Percentiles rank a stretch among this genome's conserved stretches.
phyloP scores from a whole-genome alignment of 2,113 vertebrate species.

The Nothocercus julius region DNA sequence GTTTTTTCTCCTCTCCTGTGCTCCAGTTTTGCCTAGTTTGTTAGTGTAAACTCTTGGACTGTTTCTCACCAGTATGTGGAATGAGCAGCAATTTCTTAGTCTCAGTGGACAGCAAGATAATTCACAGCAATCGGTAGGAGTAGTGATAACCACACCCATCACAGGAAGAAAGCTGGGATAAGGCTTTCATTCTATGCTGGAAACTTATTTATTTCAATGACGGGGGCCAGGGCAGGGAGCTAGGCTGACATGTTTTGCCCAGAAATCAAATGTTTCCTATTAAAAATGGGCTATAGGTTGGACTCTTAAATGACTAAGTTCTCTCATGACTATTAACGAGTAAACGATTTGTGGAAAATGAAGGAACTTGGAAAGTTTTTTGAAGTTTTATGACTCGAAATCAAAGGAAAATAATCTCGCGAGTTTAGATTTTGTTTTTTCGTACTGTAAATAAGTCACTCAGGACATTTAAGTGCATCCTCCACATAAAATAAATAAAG shows the following conservation, averaged over 20 bases:
- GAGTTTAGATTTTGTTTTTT: neutral
- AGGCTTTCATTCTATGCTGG: conserved; percentile 3
- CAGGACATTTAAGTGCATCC: neutral
- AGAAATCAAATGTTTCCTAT: neutral
- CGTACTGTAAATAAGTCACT: neutral
- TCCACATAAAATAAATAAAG: neutral
- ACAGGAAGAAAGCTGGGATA: conserved; percentile 16
- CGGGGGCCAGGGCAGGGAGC: neutral
- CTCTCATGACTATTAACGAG: neutral
- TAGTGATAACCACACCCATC: conserved; percentile 45
- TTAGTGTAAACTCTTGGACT: neutral
- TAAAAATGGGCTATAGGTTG: neutral
- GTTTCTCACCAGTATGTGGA: neutral
- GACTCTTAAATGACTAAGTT: neutral
- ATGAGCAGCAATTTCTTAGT: neutral
- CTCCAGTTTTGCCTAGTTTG: neutral
- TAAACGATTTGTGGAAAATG: neutral
- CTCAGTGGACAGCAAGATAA: conserved; percentile 37
- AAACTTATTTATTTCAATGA: conserved; percentile 43
- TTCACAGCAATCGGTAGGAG: neutral
- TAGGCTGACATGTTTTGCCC: neutral
- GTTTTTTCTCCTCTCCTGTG: neutral
- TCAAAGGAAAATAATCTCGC: neutral
- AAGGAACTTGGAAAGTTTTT: neutral
- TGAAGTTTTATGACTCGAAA: neutral